Percentiles rank a stretch among this genome's conserved stretches.
Evolutionary conservation across 37 sponge, comb jelly and placozoan genomes (phyloP).

Genomic region (Axinella damicornis): DNA sequence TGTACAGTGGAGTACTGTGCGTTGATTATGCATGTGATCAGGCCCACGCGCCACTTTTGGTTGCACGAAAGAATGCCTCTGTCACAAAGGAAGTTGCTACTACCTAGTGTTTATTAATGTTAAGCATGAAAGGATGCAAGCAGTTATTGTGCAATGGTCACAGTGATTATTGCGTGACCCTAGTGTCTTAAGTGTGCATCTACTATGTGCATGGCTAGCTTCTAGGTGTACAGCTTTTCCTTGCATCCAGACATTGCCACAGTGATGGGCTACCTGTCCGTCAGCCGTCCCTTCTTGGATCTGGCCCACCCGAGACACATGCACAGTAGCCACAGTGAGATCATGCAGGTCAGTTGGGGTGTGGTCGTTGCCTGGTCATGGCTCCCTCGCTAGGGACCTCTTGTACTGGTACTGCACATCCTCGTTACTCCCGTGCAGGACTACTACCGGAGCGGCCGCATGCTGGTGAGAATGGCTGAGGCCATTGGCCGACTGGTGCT

Average conservation of each 20-base stretch:
- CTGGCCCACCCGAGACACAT: conserved; percentile 64
- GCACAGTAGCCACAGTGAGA: conserved; percentile 67
- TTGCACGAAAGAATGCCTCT: no score
- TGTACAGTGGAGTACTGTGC: no score
- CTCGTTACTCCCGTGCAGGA: conserved; percentile 24
- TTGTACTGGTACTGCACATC: neutral
- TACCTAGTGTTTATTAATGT: no score
- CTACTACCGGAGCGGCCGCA: conserved; percentile 89
- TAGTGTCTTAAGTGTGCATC: no score
- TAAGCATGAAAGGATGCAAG: no score
- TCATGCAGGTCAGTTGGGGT: conserved; percentile 55
- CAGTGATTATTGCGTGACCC: no score
- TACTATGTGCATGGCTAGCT: no score
- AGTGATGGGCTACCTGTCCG: conserved; percentile 83
- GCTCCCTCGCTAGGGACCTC: neutral
- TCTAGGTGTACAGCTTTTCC: neutral
- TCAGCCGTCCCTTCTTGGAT: conserved; percentile 87
- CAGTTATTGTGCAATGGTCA: no score
- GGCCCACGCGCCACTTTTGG: no score
- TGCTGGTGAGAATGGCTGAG: conserved; percentile 92
- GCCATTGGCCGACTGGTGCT: conserved; percentile 95
- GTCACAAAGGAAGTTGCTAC: no score
- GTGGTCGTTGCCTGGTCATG: no score
- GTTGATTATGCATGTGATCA: no score
- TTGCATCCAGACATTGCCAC: conserved; percentile 83